Conservation (phyloP, 2,888 invertebrate species). For the Endotricha flammealis region DNA sequence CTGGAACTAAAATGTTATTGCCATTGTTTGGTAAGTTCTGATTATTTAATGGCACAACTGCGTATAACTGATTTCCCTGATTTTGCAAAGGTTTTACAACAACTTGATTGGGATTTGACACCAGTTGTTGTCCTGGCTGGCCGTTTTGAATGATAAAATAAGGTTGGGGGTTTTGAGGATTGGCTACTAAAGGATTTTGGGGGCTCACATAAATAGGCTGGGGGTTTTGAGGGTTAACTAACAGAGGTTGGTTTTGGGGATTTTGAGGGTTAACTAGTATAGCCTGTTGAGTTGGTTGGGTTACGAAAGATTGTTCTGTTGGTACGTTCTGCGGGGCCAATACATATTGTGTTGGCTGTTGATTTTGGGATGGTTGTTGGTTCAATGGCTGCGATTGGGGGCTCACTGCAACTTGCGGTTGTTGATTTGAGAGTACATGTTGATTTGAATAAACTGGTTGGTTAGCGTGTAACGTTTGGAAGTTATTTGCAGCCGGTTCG, state of each 20-base stretch:
- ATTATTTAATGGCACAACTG: conserved; percentile 32
- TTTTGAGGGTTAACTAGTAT: conserved; percentile 10
- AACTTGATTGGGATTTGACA: background rate
- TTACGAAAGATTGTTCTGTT: conserved; percentile 12
- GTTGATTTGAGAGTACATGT: conserved; percentile 17
- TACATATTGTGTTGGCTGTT: conserved; percentile 1
- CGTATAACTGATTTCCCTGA: conserved; percentile 24
- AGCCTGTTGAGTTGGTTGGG: conserved; percentile 15
- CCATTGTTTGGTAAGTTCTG: conserved; percentile 13
- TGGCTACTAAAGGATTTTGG: background rate
- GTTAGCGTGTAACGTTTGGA: conserved; percentile 3
- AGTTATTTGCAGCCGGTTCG: background rate
- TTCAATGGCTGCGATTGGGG: conserved; percentile 15
- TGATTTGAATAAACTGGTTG: conserved; percentile 7
- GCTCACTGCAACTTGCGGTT: conserved; percentile 10
- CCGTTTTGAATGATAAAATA: conserved; percentile 10
- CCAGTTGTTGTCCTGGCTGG: conserved; percentile 5
- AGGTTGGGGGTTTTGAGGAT: conserved; percentile 1
- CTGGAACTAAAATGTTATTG: conserved; percentile 25
- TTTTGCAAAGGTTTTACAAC: conserved; percentile 2
- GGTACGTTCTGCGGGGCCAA: conserved; percentile 4
- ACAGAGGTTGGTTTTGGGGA: conserved; percentile 19
- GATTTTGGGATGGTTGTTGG: conserved; percentile 16
- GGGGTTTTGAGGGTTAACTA: background rate
- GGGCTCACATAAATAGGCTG: background rate